Base-by-base conservation (phyloP, 2,888 invertebrate genomes). In the Athetis lepigone region DNA sequence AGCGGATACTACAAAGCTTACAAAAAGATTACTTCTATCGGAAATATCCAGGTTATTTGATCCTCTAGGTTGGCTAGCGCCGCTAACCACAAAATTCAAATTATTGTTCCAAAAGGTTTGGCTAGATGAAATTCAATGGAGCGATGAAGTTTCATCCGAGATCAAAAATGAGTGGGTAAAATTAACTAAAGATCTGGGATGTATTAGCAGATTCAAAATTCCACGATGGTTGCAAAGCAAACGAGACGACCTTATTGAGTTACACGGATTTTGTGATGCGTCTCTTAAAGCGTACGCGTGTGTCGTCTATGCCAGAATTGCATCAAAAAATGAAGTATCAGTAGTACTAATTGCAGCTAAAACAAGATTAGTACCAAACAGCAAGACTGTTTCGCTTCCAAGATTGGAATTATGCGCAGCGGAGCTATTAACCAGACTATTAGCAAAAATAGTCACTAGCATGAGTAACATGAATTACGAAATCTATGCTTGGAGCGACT, bases 1-100 rank as follows among this genome's bases (percentile, higher is more conserved):
- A 29, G 18, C 46, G 11, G 18, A 46, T 16, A 27, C 46, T 4
- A 29, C 46, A 27, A 46, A 46, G 11, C 46, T 46, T 27, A 46
- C 46, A 9, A 46, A 46, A 16, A 46, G 46, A 46, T 13, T 11
- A 1, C 46, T 46, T 3, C 18, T 45, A 16, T 27, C 45, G 7
- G n/a, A n/a, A n/a, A n/a, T n/a, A n/a, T n/a, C n/a, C n/a, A n/a
- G n/a, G n/a, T n/a, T n/a, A n/a, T n/a, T n/a, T n/a, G n/a, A n/a
- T n/a, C n/a, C n/a, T n/a, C n/a, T n/a, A n/a, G n/a, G n/a, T n/a
- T n/a, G n/a, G n/a, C n/a, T n/a, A n/a, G n/a, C n/a, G n/a, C n/a
- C n/a, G n/a, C n/a, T n/a, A n/a, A n/a, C n/a, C n/a, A 21, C 13
- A 27, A 45, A 25, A 25, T 16, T 27, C 25, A 45, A 45, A 16